Base-by-base conservation (phyloP, 2,797 vertebrate genomes). In the Crotalus adamanteus region DNA sequence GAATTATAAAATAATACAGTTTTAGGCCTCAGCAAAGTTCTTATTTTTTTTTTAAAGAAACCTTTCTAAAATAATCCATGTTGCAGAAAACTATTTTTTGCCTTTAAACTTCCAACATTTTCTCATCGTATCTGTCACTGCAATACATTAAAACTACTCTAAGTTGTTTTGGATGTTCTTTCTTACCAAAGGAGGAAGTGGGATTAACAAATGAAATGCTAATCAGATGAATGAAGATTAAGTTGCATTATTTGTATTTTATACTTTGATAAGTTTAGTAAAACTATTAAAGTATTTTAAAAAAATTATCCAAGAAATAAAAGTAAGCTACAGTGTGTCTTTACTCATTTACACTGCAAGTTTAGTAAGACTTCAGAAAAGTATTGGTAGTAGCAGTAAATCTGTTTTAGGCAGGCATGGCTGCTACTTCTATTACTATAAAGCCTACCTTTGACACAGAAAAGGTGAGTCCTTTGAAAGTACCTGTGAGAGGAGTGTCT, bases 401-500 rank as follows among this genome's bases (percentile, higher is more conserved):
- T 37, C 22, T 90, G 42, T 55, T 61, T 69, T 37, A 90, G 47
- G 53, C 83, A 53, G 55, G 37, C 69, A 59, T 4, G 28, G 26
- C 28, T 28, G 86, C 42, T 88, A 7, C 87, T 86, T 31, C n/a
- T 56, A 6, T 83, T 83, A 83, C 37, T 47, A 83, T 20, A 31
- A 28, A 11, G n/a, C 18, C 65, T 88, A 88, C 86, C 90, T 85
- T 78, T 47, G 55, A 88, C 25, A 37, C 13, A 85, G 90, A 83
- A 60, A 88, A 88, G 42, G 86, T 91, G 90, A 85, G 69, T 65
- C 87, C 69, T 83, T 91, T 85, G 86, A 56, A 91, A 83, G 90
- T 65, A 91, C 92, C 92, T 88, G 92, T 1, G 18, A n/a, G 13
- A 96, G 97, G 97, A 95, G 96, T 96, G 96, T 95, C 96, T 6